Base-by-base conservation (phyloP, 2,113 vertebrate genomes). In the Neoarius graeffei region DNA sequence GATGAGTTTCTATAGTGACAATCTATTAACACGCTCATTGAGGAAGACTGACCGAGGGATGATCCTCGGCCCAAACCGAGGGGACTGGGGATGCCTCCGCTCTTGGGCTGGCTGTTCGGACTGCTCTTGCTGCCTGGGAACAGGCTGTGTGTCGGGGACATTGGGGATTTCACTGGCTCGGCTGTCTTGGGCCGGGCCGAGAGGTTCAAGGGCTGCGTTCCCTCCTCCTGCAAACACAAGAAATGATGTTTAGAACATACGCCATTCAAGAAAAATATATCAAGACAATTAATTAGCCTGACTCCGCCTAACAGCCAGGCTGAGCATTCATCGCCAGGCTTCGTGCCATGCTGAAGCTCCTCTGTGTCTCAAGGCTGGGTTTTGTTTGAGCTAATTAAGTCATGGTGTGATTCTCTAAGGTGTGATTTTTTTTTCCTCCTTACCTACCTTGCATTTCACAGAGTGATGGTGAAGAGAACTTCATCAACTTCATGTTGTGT, bases 301-400 rank as follows among this genome's bases (percentile, higher is more conserved):
- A 93, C 94, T 96, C 92, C 94, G 95, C 94, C 91, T 82, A 96
- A 95, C 85, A 85, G 94, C 93, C 91, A 57, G 23, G 93, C 90
- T 95, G 83, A 89, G 96, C 95, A 95, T 97, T 97, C 96, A 95
- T 96, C 95, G 93, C 94, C 91, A 95, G 93, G 94, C 95, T 93
- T 95, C 93, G 94, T 94, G 95, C 96, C 96, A 96, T 95, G 96
- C 95, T 95, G 96, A 96, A 97, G 95, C 96, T 97, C 96, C 96
- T 97, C 95, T 95, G 93, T 96, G 96, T 94, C 94, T 95, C 95
- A 95, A 95, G 92, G 96, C 93, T 80, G 85, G 93, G 89, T 96
- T 98, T 96, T 97, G 97, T 95, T 98, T 97, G 95, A 94, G 94
- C 95, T 97, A 98, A 99, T 98, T 98, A 97, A 98, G 97, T 96